Base-by-base conservation (phyloP, 1,140 invertebrate genomes). In the Condylostylus longicornis region DNA sequence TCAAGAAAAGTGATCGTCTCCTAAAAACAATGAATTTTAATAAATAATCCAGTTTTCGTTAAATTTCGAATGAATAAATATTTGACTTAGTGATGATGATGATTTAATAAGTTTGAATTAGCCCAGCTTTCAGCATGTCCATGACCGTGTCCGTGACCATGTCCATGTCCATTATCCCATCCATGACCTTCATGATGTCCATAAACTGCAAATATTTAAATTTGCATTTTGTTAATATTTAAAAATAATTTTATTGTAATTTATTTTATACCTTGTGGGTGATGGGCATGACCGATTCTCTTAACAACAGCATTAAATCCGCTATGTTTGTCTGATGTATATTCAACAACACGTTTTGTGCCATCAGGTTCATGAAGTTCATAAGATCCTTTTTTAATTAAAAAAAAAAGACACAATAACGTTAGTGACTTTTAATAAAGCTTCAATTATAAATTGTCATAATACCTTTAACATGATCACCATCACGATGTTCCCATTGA, bases 351-450 rank as follows among this genome's bases (percentile, higher is more conserved):
- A 17, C 72, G 63, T 12, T 65, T 58, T 17, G 64, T 68, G 28
- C 72, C 72, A 47, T 73, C 72, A 14, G 72, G 62, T 44, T 75
- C 71, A 43, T 70, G 62, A n/a, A 74, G 47, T 9, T 66, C 66
- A 49, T 72, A 72, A 37, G 63, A 61, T 41, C 69, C 69, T 65
- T 43, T 10, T 35, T 18, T 5, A 13, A 13, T n/a, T 23, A 34
- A 18, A 31, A 31, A 31, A 10, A 18, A 7, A 8, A 7, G 5
- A 29, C 14, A 4, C 18, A 5, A 8, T 28, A 33, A 12, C 22
- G 4, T 8, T 27, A n/a, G 15, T 25, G n/a, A 18, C 22, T 20
- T 28, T 14, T 21, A 18, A 30, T 9, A 20, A 27, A 25, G 20
- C 8, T 13, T 27, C 25, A 27, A 10, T 27, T 30, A 30, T 8